phyloP scores from a whole-genome alignment of 2,888 invertebrate species.

The Dichetophora obliterata region DNA sequence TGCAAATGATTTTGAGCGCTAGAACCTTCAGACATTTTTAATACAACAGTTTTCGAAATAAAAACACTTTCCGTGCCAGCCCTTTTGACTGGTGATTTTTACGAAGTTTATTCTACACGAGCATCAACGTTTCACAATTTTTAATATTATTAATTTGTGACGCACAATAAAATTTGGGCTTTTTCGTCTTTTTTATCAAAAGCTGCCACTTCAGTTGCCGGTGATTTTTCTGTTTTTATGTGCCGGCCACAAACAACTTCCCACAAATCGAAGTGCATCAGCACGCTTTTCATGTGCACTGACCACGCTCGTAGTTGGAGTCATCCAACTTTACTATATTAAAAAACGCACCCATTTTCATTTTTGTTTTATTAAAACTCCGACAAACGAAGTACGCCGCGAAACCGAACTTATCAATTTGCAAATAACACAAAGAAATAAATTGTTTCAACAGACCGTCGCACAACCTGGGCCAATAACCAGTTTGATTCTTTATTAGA shows the following conservation, averaged over 20 bases:
- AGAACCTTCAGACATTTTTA: background rate
- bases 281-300: conserved; percentile 12
- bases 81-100: background rate
- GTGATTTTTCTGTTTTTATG: too few species aligned
- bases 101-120: background rate
- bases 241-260: too few species aligned
- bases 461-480: too few species aligned
- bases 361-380: background rate
- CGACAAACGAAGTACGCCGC: too few species aligned
- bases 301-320: conserved; percentile 19
- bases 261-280: background rate
- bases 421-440: too few species aligned
- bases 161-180: background rate
- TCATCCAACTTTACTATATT: conserved; percentile 23
- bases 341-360: background rate
- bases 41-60: background rate
- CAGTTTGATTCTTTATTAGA: too few species aligned
- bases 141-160: background rate
- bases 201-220: background rate
- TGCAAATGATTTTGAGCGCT: background rate
- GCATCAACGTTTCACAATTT: background rate
- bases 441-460: too few species aligned
- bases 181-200: background rate
- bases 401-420: too few species aligned
- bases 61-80: background rate